phyloP scores from a whole-genome alignment of 1,140 invertebrate genomes.

The Bombus affinis region DNA sequence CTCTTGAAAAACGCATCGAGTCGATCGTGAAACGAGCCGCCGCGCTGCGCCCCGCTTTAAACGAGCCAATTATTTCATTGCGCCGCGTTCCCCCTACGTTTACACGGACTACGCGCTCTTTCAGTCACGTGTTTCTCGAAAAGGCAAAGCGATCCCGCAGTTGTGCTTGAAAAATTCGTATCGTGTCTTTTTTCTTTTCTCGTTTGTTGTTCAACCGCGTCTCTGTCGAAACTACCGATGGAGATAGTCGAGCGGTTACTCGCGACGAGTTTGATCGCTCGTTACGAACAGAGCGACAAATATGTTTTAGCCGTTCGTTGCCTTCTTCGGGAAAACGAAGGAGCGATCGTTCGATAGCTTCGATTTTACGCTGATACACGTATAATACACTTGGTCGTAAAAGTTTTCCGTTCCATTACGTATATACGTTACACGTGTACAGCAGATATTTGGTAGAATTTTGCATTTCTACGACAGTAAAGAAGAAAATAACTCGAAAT shows the following conservation, averaged over 20 bases:
- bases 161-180: background rate
- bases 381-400: too few species aligned
- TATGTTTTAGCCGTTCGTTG: background rate
- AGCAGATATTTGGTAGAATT: too few species aligned
- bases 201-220: background rate
- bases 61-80: conserved; percentile 75
- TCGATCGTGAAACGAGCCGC: conserved; percentile 62
- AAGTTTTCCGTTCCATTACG: too few species aligned
- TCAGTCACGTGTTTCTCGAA: conserved; percentile 28
- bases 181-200: background rate
- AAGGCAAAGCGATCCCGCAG: background rate
- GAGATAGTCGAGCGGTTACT: background rate
- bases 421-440: too few species aligned
- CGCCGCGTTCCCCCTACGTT: conserved; percentile 9
- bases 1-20: conserved; percentile 42
- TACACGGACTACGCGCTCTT: background rate
- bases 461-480: too few species aligned
- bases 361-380: background rate
- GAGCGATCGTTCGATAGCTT: background rate
- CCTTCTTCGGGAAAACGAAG: too few species aligned
- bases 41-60: conserved; percentile 39
- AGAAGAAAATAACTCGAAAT: too few species aligned
- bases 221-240: conserved; percentile 1
- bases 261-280: background rate
- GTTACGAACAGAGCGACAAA: background rate